Evolutionary conservation across 2,113 vertebrate species (phyloP).

Genomic region (Fukomys damarensis): DNA sequence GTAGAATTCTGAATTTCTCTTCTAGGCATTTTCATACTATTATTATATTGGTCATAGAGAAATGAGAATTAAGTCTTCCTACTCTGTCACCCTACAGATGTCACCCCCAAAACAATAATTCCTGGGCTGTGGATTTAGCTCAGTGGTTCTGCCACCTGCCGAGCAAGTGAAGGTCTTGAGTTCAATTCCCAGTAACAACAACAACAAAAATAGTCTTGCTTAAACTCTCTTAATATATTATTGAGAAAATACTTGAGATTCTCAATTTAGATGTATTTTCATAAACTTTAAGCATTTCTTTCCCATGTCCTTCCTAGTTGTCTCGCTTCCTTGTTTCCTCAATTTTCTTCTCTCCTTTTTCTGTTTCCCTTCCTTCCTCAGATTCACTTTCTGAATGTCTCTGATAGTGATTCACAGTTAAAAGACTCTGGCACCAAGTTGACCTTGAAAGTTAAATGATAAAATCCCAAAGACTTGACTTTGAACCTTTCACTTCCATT

Average conservation of each 20-base stretch:
- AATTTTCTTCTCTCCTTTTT: background rate
- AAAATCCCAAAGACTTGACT: background rate
- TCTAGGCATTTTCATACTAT: background rate
- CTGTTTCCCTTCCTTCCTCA: background rate
- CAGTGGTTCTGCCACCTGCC: too few relatives aligned
- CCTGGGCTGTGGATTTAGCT: too few relatives aligned
- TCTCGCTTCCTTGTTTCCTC: background rate
- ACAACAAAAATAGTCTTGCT: too few relatives aligned
- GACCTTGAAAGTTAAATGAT: background rate
- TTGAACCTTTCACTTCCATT: background rate
- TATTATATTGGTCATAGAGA: background rate
- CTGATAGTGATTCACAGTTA: background rate
- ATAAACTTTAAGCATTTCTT: background rate
- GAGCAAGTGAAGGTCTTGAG: too few relatives aligned
- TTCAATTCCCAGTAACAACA: too few relatives aligned
- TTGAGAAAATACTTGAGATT: background rate
- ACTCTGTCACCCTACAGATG: background rate
- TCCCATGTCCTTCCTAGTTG: background rate
- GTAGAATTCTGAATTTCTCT: background rate
- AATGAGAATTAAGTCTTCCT: background rate
- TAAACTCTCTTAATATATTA: background rate
- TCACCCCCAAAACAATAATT: background rate
- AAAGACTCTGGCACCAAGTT: background rate
- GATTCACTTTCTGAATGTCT: constrained; percentile 15
- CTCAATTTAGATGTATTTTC: background rate